Evolutionary conservation across 2,888 invertebrate species (phyloP).

Genomic region (Drosophila parthenogenetica): DNA sequence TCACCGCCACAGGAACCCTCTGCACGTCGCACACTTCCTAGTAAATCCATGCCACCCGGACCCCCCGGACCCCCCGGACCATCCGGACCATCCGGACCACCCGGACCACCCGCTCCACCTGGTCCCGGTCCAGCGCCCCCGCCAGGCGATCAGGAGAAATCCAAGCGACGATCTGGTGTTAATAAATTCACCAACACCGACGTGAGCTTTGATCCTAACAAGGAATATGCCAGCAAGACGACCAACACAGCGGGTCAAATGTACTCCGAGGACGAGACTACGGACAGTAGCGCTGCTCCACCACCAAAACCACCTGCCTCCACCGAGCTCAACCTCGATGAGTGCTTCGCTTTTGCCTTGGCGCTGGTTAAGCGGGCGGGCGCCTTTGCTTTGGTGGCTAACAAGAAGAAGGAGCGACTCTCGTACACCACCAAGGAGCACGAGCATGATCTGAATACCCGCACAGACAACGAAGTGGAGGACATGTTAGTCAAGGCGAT

Average conservation of each 20-base stretch:
- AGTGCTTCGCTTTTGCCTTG: constrained; percentile 43
- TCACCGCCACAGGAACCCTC: not conserved
- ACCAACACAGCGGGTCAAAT: constrained; percentile 53
- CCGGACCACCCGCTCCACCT: too few relatives aligned
- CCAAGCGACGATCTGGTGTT: not conserved
- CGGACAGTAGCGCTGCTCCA: not conserved
- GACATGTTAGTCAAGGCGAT: constrained; percentile 43
- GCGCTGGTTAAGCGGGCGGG: constrained; percentile 44
- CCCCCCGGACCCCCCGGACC: not conserved
- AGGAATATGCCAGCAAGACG: constrained; percentile 53
- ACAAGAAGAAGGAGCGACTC: constrained; percentile 11
- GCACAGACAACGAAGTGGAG: constrained; percentile 52
- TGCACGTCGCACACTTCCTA: too few relatives aligned
- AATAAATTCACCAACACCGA: constrained; percentile 54
- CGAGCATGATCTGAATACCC: constrained; percentile 31
- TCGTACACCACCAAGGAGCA: constrained; percentile 34
- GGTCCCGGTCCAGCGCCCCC: not conserved
- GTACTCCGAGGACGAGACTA: constrained; percentile 11
- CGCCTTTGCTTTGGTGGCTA: constrained; percentile 28
- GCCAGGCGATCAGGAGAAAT: not conserved
- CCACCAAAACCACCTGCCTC: not conserved
- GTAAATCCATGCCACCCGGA: too few relatives aligned
- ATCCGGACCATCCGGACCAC: too few relatives aligned
- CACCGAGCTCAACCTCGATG: constrained; percentile 28
- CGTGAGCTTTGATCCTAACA: constrained; percentile 53